Conservation (phyloP, 2,797 vertebrate species). For the Hafferia zeledoni region DNA sequence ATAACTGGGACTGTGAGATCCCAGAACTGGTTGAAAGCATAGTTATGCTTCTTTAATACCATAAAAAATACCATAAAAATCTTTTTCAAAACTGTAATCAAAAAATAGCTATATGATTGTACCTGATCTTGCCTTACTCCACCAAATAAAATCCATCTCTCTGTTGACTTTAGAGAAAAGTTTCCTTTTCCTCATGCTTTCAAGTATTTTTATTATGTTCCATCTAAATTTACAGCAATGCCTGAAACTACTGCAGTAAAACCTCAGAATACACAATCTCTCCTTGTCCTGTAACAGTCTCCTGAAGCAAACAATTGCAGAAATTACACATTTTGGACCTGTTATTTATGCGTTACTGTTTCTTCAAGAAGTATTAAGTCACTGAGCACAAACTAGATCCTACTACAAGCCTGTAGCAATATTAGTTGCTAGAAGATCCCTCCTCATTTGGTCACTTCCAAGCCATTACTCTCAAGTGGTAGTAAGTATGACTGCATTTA, state of each 20-base stretch:
- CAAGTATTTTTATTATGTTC: conserved; percentile 3
- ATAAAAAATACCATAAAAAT: not conserved
- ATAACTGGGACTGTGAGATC: not conserved
- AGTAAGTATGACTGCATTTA: not conserved
- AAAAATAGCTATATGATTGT: not conserved
- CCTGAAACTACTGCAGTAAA: conserved; percentile 33
- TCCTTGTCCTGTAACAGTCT: not conserved
- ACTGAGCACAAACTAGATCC: not conserved
- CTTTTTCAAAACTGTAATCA: not conserved
- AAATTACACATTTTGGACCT: not conserved
- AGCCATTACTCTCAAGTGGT: not conserved
- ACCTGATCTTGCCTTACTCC: not conserved
- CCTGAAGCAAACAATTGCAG: not conserved
- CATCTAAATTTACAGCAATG: not conserved
- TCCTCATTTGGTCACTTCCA: not conserved
- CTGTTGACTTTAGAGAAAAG: not conserved
- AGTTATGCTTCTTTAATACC: not conserved
- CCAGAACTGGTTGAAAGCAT: not conserved
- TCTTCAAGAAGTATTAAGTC: not conserved
- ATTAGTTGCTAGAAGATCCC: not conserved
- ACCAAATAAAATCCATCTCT: not conserved
- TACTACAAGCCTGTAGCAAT: not conserved
- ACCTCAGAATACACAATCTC: not conserved
- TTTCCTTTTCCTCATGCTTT: not conserved
- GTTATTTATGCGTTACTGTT: not conserved